Evolutionary conservation across 2,797 vertebrate species (phyloP), one percentile per base, ranked within the genome.

Genomic region (Galago senegalensis): DNA sequence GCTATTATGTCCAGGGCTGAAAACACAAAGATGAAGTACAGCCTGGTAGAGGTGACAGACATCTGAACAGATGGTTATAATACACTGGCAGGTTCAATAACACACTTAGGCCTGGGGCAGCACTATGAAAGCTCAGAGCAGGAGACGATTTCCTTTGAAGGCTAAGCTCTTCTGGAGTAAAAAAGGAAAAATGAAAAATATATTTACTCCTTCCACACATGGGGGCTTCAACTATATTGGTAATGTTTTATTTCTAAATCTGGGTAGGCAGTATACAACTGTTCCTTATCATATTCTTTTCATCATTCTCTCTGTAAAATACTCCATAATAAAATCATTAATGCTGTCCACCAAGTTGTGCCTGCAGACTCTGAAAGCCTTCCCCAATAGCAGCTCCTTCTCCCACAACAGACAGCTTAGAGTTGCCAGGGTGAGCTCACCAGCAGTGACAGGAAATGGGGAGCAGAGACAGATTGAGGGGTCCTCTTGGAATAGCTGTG

Each of bases 11-110:
- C 16, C 4, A 0, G 31, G 65, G 63, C 87, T 87, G 65, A 79
- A 75, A 88, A 92, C 43, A 83, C 93, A 86, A 61, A 93, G 97
- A 85, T 40, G 77, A 77, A 80, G 67, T 27, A 23, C 43, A 79
- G 96, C 56, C 94, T 94, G 70, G 49, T 20, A 23, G 83, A 96
- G 97, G 92, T 91, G 96, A 86, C 96, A 97, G 97, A 97, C 94
- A 96, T 80, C 67, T 72, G 81, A 96, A 84, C 97, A 95, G 97
- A 96, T 96, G 97, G 96, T 49, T 83, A n/a, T 49, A 84, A 93
- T 83, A 90, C 94, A 84, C 0, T 92, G 96, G 91, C 96, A 96
- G 95, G 92, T 92, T 95, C 88, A 95, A 93, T 53, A 94, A 67
- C 23, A 92, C 73, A 87, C 95, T 94, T 0, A 67, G 94, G 95